Base-by-base conservation (phyloP, 2,888 invertebrate species). In the Neelides folsomi region DNA sequence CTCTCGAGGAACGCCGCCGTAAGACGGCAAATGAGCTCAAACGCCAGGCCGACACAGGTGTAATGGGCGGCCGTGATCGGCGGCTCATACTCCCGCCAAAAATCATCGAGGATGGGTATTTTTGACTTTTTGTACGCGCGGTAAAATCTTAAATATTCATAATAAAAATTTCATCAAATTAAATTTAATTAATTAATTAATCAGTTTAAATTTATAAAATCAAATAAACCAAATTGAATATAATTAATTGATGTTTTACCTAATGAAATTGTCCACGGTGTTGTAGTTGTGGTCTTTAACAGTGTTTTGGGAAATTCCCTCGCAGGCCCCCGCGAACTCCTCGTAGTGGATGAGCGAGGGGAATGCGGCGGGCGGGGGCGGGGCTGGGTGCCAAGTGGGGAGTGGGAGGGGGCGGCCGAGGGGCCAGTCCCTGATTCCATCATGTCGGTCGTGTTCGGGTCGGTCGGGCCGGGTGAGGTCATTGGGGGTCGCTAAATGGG, bases 1-100 rank as follows among this genome's bases (percentile, higher is more conserved):
- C 78, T 75, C 67, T 78, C 73, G 58, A 80, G 78, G 56, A 83
- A 69, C 51, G 71, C 68, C 48, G 73, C 72, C 42, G 58, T 57
- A 66, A 86, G 75, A 48, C 81, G 76, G 58, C 77, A 73, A 67
- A 86, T 76, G 64, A 90, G 74, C 71, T 86, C 86, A 66, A 87
- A 77, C 62, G 86, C 86, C 58, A 92, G 73, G 18, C 90, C 90
- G 47, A 92, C 90, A 69, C 92, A 92, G 51, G 89, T 89, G 71
- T 87, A 82, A 70, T 84, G 83, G 65, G 79, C 78, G 2, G 80
- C 73, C 55, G 82, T 80, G 58, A 92, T 83, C 46, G 82, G 80
- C 60, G 89, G 85, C 63, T 79, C 73, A 71, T 89, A 90, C 67
- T 76, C 76, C 63, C 80, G 78, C 71, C 82, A 88, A 68, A 84